Evolutionary conservation across 2,888 invertebrate species (phyloP), one percentile per base, ranked within the genome.

Genomic region (Byasa hedistus): DNA sequence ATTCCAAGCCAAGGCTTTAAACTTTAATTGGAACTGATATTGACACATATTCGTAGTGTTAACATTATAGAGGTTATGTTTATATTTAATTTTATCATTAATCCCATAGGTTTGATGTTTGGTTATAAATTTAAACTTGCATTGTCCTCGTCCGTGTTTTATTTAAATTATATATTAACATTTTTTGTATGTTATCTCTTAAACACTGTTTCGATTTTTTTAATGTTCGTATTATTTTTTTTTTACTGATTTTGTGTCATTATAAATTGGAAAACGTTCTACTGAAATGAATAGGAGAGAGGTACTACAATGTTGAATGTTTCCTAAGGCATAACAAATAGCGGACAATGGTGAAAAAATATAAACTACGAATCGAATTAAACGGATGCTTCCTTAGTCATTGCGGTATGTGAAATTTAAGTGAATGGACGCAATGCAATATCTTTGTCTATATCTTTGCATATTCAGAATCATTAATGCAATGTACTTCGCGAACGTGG

Each of bases 401-500:
- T 66, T 58, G 54, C 58, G 39, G 15, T 24, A 21, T 39, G 62
- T 24, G 55, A 59, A 56, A 63, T 21, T 55, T 51, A 23, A 63
- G 62, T 36, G 63, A 48, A n/a, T 59, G 59, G 23, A 66, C 66
- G 66, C 59, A 21, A 66, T 66, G 66, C 22, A 51, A 54, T 58
- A 32, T 44, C 15, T 66, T 66, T 63, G 24, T 27, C 32, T 82
- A 2, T 63, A 81, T 17, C 59, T 79, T 52, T 79, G 73, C 56
- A 64, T 79, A 19, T 54, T 80, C 0, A 71, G 75, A 55, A 48
- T 74, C 57, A 76, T 80, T n/a, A 74, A 79, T 12, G 69, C 80
- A 0, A 60, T 75, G 65, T 86, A 85, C 65, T 88, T 84, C 61
- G 85, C 80, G 0, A 78, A 66, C 68, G 79, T 89, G 15, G 85